Evolutionary conservation across 2,888 invertebrate genomes (phyloP), one percentile per base, ranked within the genome.

Genomic region (Imbricaverruca yamaguchii): DNA sequence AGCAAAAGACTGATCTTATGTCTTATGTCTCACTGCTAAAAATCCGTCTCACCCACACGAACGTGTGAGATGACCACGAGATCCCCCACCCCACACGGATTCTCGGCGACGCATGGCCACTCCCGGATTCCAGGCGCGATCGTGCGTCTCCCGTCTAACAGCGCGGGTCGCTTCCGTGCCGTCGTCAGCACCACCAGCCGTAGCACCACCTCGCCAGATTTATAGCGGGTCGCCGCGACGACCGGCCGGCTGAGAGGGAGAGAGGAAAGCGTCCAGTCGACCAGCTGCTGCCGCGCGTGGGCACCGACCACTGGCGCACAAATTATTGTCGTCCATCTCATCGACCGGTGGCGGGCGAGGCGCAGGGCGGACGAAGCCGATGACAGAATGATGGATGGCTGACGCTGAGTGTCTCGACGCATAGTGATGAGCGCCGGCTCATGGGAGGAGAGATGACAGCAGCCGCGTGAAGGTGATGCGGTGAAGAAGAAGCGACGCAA

Each of bases 281-380:
- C 25, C 69, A 69, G 69, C 69, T 69, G 69, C 15, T 39, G 69
- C 39, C 39, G 69, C 69, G 69, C 69, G 39, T 39, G 69, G 23
- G 69, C 39, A 69, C 69, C 69, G 15, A 15, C 23, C 69, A 39
- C 7, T 39, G 12, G 18, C 23, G 39, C 39, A 39, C 13, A 23
- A 39, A 69, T 69, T 13, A 69, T 69, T 69, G 69, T 69, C 69
- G 39, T 39, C 25, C 11, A 15, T 23, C 25, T 39, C 69, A 69
- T 69, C 39, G 39, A 69, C 39, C 39, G 69, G 69, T 15, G 69
- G 39, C 10, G 61, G 18, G 65, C 39, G 39, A 13, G 69, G 69
- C 39, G 69, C 39, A 15, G 39, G 65, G 7, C 23, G 69, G 11
- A 25, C 25, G 11, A 39, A 13, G 39, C 39, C 39, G 3, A 61